Conservation (phyloP, 2,113 vertebrate genomes). For the Cettia cetti region DNA sequence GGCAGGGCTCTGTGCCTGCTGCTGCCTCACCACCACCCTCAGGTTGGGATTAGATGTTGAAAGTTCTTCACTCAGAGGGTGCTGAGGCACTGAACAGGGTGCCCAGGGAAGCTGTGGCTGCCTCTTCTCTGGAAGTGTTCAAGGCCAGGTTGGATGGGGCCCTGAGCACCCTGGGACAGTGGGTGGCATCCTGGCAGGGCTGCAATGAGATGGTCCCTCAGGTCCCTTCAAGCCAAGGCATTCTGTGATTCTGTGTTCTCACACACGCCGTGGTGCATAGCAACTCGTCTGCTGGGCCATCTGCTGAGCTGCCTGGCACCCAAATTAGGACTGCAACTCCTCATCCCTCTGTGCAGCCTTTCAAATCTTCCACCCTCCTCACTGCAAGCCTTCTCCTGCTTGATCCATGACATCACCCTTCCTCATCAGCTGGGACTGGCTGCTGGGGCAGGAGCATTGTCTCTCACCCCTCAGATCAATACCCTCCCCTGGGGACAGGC, state of each 20-base stretch:
- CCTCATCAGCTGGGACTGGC: background rate
- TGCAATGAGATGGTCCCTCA: background rate
- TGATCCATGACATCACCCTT: background rate
- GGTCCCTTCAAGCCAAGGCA: background rate
- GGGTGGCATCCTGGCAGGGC: background rate
- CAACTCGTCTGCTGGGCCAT: conserved; percentile 50
- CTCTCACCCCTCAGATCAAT: background rate
- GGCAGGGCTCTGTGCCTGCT: background rate
- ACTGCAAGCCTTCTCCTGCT: background rate
- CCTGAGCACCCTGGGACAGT: background rate
- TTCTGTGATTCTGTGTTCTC: background rate
- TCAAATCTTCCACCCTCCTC: conserved; percentile 8
- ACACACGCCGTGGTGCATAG: background rate
- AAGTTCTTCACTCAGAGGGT: background rate
- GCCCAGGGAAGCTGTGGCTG: background rate
- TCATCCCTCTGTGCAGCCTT: background rate
- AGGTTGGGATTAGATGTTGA: background rate
- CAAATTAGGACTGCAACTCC: background rate
- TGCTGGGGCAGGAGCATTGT: background rate
- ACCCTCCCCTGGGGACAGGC: background rate
- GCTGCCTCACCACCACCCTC: background rate
- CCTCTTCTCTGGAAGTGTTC: background rate
- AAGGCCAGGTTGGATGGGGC: background rate
- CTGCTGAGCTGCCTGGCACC: conserved; percentile 11
- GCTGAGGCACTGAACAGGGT: background rate